Base-by-base conservation (phyloP, 2,113 vertebrate species). In the Urocolius indicus region DNA sequence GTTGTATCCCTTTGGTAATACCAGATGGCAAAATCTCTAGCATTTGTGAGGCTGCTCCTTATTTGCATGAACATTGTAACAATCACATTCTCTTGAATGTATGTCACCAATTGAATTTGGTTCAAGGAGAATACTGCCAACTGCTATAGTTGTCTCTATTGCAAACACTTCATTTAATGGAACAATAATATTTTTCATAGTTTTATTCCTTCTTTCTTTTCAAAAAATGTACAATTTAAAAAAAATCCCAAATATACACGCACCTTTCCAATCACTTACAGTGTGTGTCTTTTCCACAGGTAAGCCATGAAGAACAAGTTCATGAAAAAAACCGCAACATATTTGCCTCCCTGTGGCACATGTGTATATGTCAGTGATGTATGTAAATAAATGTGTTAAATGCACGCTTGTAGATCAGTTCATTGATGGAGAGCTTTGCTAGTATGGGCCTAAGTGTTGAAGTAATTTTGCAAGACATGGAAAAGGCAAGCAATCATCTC, bases 91-190 rank as follows among this genome's bases (percentile, higher is more conserved):
- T 71, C 75, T 96, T 75, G 59, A 95, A 96, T 34, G 58, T 89
- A 95, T 93, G 95, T 96, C 87, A 91, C 94, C 84, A 97, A 96
- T 96, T 97, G 97, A 95, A 97, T 96, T 98, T 94, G 65, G 80
- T 97, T 93, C 22, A 46, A 97, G 77, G 24, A 95, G 51, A 95
- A 96, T 72, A 49, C 58, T 88, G 87, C 68, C 93, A 97, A 96
- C 81, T 93, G 90, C 72, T 96, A 76, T 51, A 85, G 87, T 71
- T 93, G 84, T 85, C 96, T 96, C 97, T 95, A 95, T 67, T 95
- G 79, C 85, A 95, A 95, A 96, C 86, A 84, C 55, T 84, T 92
- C 91, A 95, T 87, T 63, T 89, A 95, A 92, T 85, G 82, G 80
- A 90, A 97, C 96, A 96, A 68, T 1, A 90, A 55, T 78, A 18